Base-by-base conservation (phyloP, 2,113 vertebrate species). In the Ceyx melanurus region DNA sequence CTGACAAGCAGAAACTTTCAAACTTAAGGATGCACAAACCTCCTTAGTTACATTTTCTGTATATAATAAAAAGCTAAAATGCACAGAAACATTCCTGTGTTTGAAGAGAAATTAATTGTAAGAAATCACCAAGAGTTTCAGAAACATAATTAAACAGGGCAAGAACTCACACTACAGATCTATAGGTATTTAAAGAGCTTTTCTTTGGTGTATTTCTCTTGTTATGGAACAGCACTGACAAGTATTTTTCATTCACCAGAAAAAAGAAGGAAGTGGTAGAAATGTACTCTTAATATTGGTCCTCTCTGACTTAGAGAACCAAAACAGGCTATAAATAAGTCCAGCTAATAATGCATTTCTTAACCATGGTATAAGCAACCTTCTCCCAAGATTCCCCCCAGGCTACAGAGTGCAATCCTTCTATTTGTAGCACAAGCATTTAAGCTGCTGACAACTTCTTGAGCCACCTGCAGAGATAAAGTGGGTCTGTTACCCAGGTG, bases 11-110 rank as follows among this genome's bases (percentile, higher is more conserved):
- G 46, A 78, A 88, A 21, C 22, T 57, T 43, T 21, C 40, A 48
- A 68, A 78, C 3, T 8, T 48, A 64, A 0, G 2, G 29, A 46
- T 26, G 12, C 26, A 51, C 16, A 53, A 10, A 19, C 8, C 20
- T 56, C 11, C 15, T 42, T 1, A 31, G 26, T 23, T 60, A 5
- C 6, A 46, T n/a, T 35, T 51, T 28, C 21, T 51, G 14, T 21
- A 40, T 6, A 46, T 10, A 64, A 33, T 43, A 33, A 60, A 82
- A 57, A 77, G 13, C 21, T 82, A 21, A 78, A 43, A 46, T 23
- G 20, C 23, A 61, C 25, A 61, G n/a, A 61, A 86, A 60, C 20
- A 64, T 21, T 43, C 61, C 20, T 17, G 10, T 29, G 40, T 20
- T 67, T 71, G 68, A 60, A 85, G 71, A 65, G 1, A 68, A 87